phyloP scores from a whole-genome alignment of 2,113 vertebrate species.

The Aleadryas rufinucha region DNA sequence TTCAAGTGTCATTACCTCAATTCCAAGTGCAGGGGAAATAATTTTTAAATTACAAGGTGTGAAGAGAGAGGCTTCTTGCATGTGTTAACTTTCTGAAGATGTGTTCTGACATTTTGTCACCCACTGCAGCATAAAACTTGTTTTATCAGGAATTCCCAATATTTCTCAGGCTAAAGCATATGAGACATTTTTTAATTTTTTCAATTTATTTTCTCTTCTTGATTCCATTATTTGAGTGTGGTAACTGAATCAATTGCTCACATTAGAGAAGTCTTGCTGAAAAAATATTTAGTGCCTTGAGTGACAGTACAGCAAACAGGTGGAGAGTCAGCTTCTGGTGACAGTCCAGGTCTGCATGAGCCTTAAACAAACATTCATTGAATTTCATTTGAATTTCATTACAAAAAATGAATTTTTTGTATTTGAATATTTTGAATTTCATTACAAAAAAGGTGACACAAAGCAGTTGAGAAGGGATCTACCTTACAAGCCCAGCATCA shows the following conservation, averaged over 20 bases:
- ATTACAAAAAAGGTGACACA: neutral
- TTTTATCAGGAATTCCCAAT: neutral
- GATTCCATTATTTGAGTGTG: neutral
- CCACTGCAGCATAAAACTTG: neutral
- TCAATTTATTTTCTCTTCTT: neutral
- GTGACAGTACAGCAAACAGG: neutral
- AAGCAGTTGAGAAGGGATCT: neutral
- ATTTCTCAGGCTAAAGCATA: neutral
- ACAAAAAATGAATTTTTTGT: no score
- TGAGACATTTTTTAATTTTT: neutral
- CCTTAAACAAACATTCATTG: neutral
- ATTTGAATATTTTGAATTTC: neutral
- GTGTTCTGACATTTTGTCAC: neutral
- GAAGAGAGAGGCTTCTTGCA: neutral
- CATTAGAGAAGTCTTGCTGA: neutral
- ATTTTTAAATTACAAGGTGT: neutral
- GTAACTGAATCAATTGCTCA: neutral
- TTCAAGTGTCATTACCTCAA: neutral
- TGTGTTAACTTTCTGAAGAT: neutral
- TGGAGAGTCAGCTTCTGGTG: neutral
- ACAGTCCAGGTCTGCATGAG: neutral
- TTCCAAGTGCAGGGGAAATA: neutral
- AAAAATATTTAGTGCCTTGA: neutral
- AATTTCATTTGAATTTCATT: neutral
- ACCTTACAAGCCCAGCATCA: neutral